Evolutionary conservation across 2,888 invertebrate genomes (phyloP), one percentile per base, ranked within the genome.

Genomic region (Chaitophorus viminalis): DNA sequence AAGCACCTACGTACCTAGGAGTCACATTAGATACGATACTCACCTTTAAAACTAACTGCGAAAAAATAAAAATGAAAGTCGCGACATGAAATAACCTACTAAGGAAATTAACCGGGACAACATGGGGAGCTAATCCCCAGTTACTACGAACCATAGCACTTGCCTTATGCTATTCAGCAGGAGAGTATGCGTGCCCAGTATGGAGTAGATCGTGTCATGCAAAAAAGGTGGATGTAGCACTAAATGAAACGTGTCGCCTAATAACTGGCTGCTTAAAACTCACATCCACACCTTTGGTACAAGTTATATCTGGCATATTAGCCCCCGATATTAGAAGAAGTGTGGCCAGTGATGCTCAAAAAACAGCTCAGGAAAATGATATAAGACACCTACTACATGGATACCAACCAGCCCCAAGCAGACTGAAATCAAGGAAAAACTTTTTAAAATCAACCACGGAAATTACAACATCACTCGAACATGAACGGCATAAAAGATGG

Each of bases 171-270:
- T 74, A 78, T 54, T 89, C 89, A 36, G 88, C 89, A 29, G 89
- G 70, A 36, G 89, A 89, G 54, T 89, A 89, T 54, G 86, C 89
- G 5, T 60, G 75, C 33, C 87, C 89, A 81, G 89, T 88, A 21
- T 89, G 83, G 86, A 83, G 81, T 33, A 82, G 54, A 68, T 89
- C 89, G 36, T 36, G 88, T 76, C 83, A 82, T 88, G 72, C 86
- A 25, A 82, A n/a, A n/a, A n/a, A n/a, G n/a, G n/a, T n/a, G n/a
- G n/a, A n/a, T n/a, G n/a, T n/a, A n/a, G n/a, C n/a, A 70, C 21
- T 36, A 88, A 74, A 88, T 88, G 21, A 89, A 77, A 84, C 84
- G 33, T 82, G 74, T n/a, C 77, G 82, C 72, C n/a, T 89, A 18
- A 72, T 88, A 76, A 89, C 86, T 31, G 75, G 88, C 17, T 89